Evolutionary conservation across 1,140 invertebrate genomes (phyloP), one percentile per base, ranked within the genome.

Genomic region (Metaphire vulgaris): DNA sequence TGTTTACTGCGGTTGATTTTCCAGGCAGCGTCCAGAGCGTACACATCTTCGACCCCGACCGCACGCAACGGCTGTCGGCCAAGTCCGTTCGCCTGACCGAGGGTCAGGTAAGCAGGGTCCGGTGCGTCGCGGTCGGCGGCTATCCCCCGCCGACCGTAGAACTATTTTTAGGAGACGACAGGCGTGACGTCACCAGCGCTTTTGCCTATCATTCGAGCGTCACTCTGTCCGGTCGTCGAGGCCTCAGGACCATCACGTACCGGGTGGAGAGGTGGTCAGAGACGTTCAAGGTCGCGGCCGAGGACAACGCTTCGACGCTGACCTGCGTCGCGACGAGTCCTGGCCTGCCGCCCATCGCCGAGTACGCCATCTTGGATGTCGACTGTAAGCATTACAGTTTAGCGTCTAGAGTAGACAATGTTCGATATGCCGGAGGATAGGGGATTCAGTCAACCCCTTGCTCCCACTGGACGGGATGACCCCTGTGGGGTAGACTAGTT

Each of bases 71-170:
- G 41, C 41, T 21, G 41, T 12, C 41, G 41, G 41, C 21, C 41
- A 56, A 56, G 41, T 56, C 41, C 41, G 41, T 56, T 56, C 41
- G 41, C 41, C 41, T 56, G 41, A 56, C 41, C 6, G 41, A 56
- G 41, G 41, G 41, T 21, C 41, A 12, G 6, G 6, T 21, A 21
- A 56, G 6, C 6, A 6, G 41, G 41, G 41, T 56, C 41, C 41
- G 41, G 6, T 78, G 77, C 77, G 41, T 31, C 33, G 33, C 65
- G n/a, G 28, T 68, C 41, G 77, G 77, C 28, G 77, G 77, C 73
- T 78, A 70, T 64, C 77, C 77, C 15, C 33, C 73, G 1, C 77
- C 77, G 16, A 73, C 16, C 30, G n/a, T 73, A 15, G n/a, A 33
- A n/a, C n/a, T 78, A 12, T 71, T 41, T 56, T 31, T 78, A 12